Base-by-base conservation (phyloP, 1,140 invertebrate genomes). In the Vanessa atalanta region DNA sequence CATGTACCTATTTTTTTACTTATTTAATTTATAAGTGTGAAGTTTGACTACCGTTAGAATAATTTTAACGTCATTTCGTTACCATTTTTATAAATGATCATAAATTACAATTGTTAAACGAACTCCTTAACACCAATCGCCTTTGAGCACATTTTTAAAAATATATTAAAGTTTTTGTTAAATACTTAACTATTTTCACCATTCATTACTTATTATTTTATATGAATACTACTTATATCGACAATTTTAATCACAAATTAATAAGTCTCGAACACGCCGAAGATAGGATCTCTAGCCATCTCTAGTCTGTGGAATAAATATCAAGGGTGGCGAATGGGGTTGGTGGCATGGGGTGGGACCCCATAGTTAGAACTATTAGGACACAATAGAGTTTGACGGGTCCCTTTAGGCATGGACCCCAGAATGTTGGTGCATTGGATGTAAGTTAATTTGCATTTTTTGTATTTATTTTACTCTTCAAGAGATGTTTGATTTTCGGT, bases 391-490 rank as follows among this genome's bases (percentile, higher is more conserved):
- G 77, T 73, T 83, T 82, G 80, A 83, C 83, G 79, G 85, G 79
- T 75, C 77, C 82, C 65, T 74, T 74, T 77, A 76, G 77, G 57
- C 31, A 31, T 65, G 65, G 75, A 73, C 80, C 81, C 81, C 70
- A 76, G 70, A 72, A 70, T 65, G 67, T 77, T 79, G 78, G 80
- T 80, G 53, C 9, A 55, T 55, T 55, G 15, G 53, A 55, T 76
- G 79, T 81, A 83, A 84, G 86, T 89, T 87, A 78, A 89, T 89
- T 89, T 89, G 86, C 88, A 89, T 89, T 86, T 88, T 83, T 76
- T 84, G 75, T 79, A 61, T 61, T 79, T 77, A 79, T 72, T 79
- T 57, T 70, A 76, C 78, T 80, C 70, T 76, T 76, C 74, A 78
- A 64, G 51, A 61, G 69, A 48, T 50, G 51, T 51, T 65, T 76